Evolutionary conservation across 1,140 invertebrate species (phyloP), one percentile per base, ranked within the genome.

Genomic region (Dreissena rostriformis): DNA sequence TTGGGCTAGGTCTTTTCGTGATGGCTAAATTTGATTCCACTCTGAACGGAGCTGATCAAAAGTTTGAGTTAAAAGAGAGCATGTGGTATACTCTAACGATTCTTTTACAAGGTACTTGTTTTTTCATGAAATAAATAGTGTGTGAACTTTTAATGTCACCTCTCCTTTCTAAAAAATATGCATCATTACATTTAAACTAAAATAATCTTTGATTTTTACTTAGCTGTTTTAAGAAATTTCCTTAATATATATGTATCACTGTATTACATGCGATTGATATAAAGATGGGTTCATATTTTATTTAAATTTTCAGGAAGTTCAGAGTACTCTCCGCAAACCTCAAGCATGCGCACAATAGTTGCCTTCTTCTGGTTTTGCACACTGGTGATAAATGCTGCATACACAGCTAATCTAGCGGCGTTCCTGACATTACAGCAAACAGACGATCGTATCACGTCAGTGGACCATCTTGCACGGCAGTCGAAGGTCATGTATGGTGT

Each of bases 61-160:
- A 82, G 55, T 92, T 92, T 86, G 89, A 91, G 81, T 80, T 92
- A 12, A 91, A 91, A 72, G 92, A 92, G 93, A 98, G 97, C 88
- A 97, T 98, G 89, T 98, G 98, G 98, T 98, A 98, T 91, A 96
- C 97, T 0, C 91, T 98, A 22, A 98, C 97, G 1, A 97, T 97
- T 4, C 97, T 98, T 88, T 98, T 97, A 0, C 88, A 90, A 86
- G 90, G 90, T 91, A 70, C 55, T 29, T 55, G 8, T 2, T 39
- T 39, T 39, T 39, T 63, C n/a, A 63, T 26, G 2, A 63, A n/a
- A 63, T n/a, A n/a, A n/a, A 63, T 11, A 63, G 24, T 63, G 2
- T 4, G 19, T 63, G 19, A 63, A n/a, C 7, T 63, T 65, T 14
- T 65, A 12, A 11, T 8, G 10, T 17, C 63, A 17, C 7, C 10